Base-by-base conservation (phyloP, 2,797 vertebrate genomes). In the Gadopsis marmoratus region DNA sequence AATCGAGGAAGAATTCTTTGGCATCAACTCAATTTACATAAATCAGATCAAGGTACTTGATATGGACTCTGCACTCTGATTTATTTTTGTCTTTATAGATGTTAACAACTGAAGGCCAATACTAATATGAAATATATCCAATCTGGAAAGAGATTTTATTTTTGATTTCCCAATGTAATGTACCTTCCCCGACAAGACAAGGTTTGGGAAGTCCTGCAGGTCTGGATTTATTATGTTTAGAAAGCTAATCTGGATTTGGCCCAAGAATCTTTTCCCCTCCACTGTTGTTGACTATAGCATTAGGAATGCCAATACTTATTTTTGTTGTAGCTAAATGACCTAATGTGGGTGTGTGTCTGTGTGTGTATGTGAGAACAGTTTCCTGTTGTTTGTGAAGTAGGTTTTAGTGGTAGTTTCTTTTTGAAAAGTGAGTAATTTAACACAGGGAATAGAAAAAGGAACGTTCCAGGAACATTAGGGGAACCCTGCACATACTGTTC, bases 21-120 rank as follows among this genome's bases (percentile, higher is more conserved):
- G 72, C 73, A 64, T 76, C 5, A n/a, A 16, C 37, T 47, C 72
- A 47, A 14, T 31, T 58, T 48, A 63, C 39, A 85, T 76, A 73
- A 88, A 84, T 82, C 71, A 62, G 66, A 79, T 77, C 37, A 61
- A 58, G 66, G 33, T 71, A 64, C 29, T 11, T 54, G 31, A 79
- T 74, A 29, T 58, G 7, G 43, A 67, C 51, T 72, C 62, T 72
- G 51, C 8, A 29, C 43, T 50, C 37, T 69, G 66, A 78, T 80
- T 74, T 73, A 74, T 69, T 63, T 77, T 74, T 59, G 51, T 81
- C 56, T 76, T 69, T 53, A 63, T 23, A 47, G 47, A 79, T 81
- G 62, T 74, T 64, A 56, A 61, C 65, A 78, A 45, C n/a, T 67
- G 47, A 78, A 63, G 47, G 31, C 39, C 47, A 73, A 82, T 54